Evolutionary conservation across 2,888 invertebrate species (phyloP), one percentile per base, ranked within the genome.

Genomic region (Nomada ferruginata): DNA sequence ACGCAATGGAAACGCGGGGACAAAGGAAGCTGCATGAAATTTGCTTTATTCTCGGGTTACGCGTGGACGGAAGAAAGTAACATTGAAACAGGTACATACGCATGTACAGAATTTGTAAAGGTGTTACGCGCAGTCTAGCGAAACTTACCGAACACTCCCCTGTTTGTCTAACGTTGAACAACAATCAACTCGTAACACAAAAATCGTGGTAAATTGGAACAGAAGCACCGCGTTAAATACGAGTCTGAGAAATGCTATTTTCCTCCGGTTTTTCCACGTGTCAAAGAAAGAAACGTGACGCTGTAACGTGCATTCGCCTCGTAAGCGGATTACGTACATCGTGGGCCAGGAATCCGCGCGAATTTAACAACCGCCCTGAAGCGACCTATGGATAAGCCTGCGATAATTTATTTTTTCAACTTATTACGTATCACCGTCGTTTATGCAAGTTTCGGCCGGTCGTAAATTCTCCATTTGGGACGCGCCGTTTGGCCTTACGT

Each of bases 311-410:
- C 29, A 65, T 29, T 44, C 44, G 50, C 44, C 63, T 44, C 59
- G 42, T 77, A 77, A 77, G 77, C 59, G 77, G 77, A 77, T 77
- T 36, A 36, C 36, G 36, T 74, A 74, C 65, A 78, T 23, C 57
- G 76, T 63, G 66, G 26, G 68, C 26, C 44, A 59, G 36, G 75
- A 36, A 63, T 26, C 61, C 74, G 53, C 64, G 77, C 61, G 61
- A 66, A 75, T 61, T 66, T 44, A 78, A 53, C 77, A 60, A 42
- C 15, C 47, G 47, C 10, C 66, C 29, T 61, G 47, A 29, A 57
- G 20, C 70, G 55, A 64, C 47, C 29, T 23, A 36, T 53, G 75
- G 50, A 66, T 60, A 29, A 3, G 18, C 59, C 15, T 13, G n/a
- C 36, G 18, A 7, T 47, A 23, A 61, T 66, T 61, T 68, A 75